Evolutionary conservation across 2,888 invertebrate species (phyloP), one percentile per base, ranked within the genome.

Genomic region (Bellardia pandia): DNA sequence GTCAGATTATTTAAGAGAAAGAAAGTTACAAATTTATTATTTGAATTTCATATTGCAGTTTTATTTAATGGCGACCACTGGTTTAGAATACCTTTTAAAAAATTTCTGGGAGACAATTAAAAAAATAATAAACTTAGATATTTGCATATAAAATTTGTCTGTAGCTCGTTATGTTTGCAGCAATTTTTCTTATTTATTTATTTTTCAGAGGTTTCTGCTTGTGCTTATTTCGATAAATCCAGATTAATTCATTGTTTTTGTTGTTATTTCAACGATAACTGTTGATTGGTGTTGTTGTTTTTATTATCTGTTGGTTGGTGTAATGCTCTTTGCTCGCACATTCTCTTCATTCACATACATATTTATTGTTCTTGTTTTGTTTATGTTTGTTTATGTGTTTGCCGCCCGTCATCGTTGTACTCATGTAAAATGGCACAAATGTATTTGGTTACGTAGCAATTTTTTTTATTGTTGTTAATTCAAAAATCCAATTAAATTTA

Each of bases 401-500:
- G 37, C 37, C 62, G 62, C 77, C 60, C 62, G 69, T 83, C 60
- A 71, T 71, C 16, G 53, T 37, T 53, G 42, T 23, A 37, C 58
- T 60, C 23, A 33, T 74, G 53, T 23, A 85, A 83, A 79, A 75
- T 85, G 85, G 79, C 77, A 77, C 85, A 87, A 81, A 75, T 75
- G 85, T 69, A 87, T 75, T 75, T 30, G 85, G 85, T 85, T 85
- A 85, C 85, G 78, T 78, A 58, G 77, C 77, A 75, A 69, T 82
- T 85, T 76, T 74, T 64, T 82, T 33, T 68, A 51, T 81, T 77
- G 60, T 82, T 82, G 68, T 87, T 87, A 87, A 87, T 87, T 85
- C 85, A 69, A 87, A 89, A 89, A 90, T 90, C 89, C 89, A 89
- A 90, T 90, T 90, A 90, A 90, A 88, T 88, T 88, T 89, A 89